Base-by-base conservation (phyloP, 1,140 invertebrate genomes). In the Penaeus chinensis region DNA sequence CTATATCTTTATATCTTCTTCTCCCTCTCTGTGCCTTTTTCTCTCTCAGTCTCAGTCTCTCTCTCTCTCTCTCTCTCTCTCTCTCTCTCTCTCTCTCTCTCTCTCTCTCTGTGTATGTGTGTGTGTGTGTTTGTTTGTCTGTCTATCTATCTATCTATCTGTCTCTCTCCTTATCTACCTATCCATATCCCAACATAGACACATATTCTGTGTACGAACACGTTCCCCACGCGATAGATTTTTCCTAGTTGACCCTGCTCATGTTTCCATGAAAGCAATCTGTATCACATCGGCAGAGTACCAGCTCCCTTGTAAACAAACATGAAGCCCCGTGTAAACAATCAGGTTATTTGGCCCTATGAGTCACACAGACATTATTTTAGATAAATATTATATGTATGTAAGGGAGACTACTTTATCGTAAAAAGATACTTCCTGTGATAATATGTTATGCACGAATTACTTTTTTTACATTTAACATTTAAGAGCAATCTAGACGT, bases 51-150 rank as follows among this genome's bases (percentile, higher is more conserved):
- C 69, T 74, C 69, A 22, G 24, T 74, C 24, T 74, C 69, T 32
- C 69, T 74, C 24, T 74, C 69, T 74, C 69, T 74, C 69, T 74
- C 69, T 74, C 69, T 74, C 20, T 74, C 19, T n/a, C 37, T 74
- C n/a, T 32, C 27, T 32, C 16, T 74, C 27, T 74, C 2, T 32
- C 16, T 74, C 2, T 74, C 20, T 74, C 5, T 74, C 20, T 74
- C 4, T 74, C 27, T 74, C 13, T 5, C 27, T 32, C 13, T 74
- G 37, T 32, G 27, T 32, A 74, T 71, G 24, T 71, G 24, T 71
- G 24, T 71, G 24, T 71, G 24, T 32, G 27, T 74, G 24, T 74
- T 0, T 32, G n/a, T 74, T 0, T 74, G 0, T 24, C 22, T 24
- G 1, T 71, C 66, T 71, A 0, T 66, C 65, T 22, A 0, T 66